Evolutionary conservation across 1,140 invertebrate species (phyloP), one percentile per base, ranked within the genome.

Genomic region (Orius laevigatus): DNA sequence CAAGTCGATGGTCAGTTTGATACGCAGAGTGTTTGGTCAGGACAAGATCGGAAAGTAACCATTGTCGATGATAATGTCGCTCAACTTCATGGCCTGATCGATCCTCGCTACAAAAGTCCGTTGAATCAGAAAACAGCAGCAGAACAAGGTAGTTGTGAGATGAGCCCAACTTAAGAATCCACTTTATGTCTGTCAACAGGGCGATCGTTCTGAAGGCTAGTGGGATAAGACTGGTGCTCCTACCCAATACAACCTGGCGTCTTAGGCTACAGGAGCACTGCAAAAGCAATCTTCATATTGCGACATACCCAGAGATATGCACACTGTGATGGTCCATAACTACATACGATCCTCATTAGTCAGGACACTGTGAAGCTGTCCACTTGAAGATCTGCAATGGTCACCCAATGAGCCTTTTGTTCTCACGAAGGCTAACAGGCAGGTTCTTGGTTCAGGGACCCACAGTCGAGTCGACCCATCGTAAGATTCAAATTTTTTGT

Each of bases 301-400:
- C 94, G 93, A 76, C 74, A 55, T 81, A 87, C 10, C 65, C 67
- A 53, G 75, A 90, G 58, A 68, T 16, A 73, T 69, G 36, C 98
- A 92, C 92, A 68, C 73, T 57, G 86, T 98, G 25, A 25, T 25
- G 25, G 25, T 25, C 25, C 25, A 25, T 25, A 25, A 25, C 3
- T 6, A 87, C 95, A 61, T 70, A 80, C n/a, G n/a, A n/a, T n/a
- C n/a, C 42, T 82, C 93, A 1, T 76, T 88, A 50, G 71, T 76
- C 52, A n/a, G 90, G 84, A 1, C 95, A 99, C 62, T 81, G 77
- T 15, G 77, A 74, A 36, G n/a, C n/a, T n/a, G n/a, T 98, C 93
- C 46, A 89, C n/a, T 99, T 5, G 96, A 99, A 72, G 96, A 99
- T 68, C 71, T 99, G 50, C 91, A 97, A 59, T 99, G 96, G 95